phyloP scores from a whole-genome alignment of 2,797 vertebrate genomes.

The Melanotaenia pygmaea region DNA sequence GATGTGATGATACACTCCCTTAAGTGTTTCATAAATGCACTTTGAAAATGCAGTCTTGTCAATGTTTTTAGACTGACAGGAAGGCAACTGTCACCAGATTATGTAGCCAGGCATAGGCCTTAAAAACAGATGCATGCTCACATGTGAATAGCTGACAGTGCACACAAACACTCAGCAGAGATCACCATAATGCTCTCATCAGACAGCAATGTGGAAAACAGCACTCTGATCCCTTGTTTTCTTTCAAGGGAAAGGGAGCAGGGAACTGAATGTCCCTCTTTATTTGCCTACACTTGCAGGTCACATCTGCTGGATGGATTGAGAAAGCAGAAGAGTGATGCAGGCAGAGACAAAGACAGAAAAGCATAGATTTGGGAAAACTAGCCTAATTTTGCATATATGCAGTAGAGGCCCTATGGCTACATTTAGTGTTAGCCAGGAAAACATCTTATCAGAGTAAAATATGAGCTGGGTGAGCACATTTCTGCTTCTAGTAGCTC shows the following conservation, averaged over 20 bases:
- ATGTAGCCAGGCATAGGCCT: constrained; percentile 1
- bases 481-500: constrained; percentile 50
- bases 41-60: constrained; percentile 22
- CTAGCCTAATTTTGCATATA: constrained; percentile 31
- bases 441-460: constrained; percentile 53
- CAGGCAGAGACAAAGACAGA: constrained; percentile 36
- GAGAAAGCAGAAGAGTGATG: constrained; percentile 47
- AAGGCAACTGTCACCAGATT: constrained; percentile 34
- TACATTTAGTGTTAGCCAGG: constrained; percentile 49
- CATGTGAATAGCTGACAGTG: constrained; percentile 29
- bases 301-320: constrained; percentile 81
- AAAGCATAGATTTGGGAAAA: constrained; percentile 38
- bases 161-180: constrained; percentile 27
- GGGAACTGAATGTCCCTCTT: constrained; percentile 72
- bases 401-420: constrained; percentile 35
- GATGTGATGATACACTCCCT: constrained; percentile 8
- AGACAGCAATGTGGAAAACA: constrained; percentile 58
- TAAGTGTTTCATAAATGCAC: constrained; percentile 15
- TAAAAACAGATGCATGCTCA: constrained; percentile 21
- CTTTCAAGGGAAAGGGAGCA: constrained; percentile 45
- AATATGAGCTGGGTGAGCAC: constrained; percentile 48
- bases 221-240: constrained; percentile 54
- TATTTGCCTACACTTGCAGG: constrained; percentile 59
- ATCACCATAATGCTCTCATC: constrained; percentile 29
- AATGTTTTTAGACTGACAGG: constrained; percentile 16